These are phyloP conservation scores for Polia nebulosa DNA, from an alignment of 2,888 invertebrate genomes.

Conservation along the genomic window DNA sequence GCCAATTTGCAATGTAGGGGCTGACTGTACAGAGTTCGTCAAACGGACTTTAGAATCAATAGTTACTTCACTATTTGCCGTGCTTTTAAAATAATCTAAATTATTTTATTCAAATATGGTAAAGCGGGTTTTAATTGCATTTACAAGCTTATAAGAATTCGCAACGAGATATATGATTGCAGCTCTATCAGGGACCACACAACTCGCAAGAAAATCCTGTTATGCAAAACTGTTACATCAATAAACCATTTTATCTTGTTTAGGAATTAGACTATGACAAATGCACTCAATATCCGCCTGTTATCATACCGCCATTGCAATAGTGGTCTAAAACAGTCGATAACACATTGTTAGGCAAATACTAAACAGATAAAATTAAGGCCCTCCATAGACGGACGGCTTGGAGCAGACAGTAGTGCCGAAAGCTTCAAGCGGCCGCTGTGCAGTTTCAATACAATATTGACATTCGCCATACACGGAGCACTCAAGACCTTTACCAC, in stretches of 20 bases:
- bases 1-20: no score
- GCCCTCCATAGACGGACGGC: no score
- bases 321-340: conserved; percentile 7
- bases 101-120: conserved; percentile 2
- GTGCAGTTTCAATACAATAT: no score
- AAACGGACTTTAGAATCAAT: no score
- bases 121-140: conserved; percentile 16
- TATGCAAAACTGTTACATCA: conserved; percentile 19
- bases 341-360: conserved; percentile 40
- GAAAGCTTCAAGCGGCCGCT: no score
- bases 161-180: conserved; percentile 1
- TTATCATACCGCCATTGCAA: conserved; percentile 28
- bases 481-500: no score
- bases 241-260: conserved; percentile 13
- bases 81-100: no score
- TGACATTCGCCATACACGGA: no score
- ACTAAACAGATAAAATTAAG: no score
- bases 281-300: conserved; percentile 27
- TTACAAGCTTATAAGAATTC: conserved; percentile 6
- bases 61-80: no score
- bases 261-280: conserved; percentile 25
- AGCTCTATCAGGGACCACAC: conserved; percentile 32
- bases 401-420: no score
- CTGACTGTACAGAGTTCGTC: no score
- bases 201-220: conserved; percentile 11